A percentile compares a stretch with the other conserved stretches of the same genome.
phyloP scores from a whole-genome alignment of 2,113 vertebrate species.

The Hepsetus odoe region DNA sequence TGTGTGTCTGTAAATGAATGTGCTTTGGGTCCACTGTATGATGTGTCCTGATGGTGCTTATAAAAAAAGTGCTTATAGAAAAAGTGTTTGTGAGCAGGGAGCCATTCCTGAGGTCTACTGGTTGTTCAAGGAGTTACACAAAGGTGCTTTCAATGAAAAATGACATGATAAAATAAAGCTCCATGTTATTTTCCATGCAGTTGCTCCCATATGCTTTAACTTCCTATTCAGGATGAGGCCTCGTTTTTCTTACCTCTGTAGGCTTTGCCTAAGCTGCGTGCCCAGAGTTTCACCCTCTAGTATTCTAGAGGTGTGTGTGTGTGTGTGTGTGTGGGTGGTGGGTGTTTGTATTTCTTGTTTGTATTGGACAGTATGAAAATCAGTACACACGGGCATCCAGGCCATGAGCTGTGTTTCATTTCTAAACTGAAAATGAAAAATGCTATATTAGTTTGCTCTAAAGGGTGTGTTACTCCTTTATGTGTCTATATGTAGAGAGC shows the following conservation, averaged over 20 bases:
- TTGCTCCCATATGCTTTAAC: neutral
- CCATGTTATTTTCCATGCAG: neutral
- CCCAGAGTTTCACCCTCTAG: neutral
- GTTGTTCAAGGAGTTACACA: neutral
- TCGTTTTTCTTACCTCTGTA: neutral
- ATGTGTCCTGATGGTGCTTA: neutral
- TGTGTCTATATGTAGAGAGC: neutral
- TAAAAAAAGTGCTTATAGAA: neutral
- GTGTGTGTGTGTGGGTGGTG: neutral
- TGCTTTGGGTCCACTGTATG: neutral
- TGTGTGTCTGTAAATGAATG: neutral
- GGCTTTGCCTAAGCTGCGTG: neutral
- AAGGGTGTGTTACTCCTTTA: too few species aligned
- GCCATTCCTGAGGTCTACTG: neutral
- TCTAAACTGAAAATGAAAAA: too few species aligned
- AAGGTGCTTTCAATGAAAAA: slow-evolving; percentile 1
- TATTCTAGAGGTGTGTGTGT: neutral
- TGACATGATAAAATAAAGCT: slow-evolving; percentile 10
- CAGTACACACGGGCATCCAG: too few species aligned
- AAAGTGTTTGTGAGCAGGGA: neutral
- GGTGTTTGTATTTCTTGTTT: neutral
- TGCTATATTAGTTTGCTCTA: too few species aligned
- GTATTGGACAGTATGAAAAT: neutral
- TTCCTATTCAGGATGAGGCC: slow-evolving; percentile 6
- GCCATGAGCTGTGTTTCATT: too few species aligned